Evolutionary conservation across 2,113 vertebrate species (phyloP).

Genomic region (Tautogolabrus adspersus): DNA sequence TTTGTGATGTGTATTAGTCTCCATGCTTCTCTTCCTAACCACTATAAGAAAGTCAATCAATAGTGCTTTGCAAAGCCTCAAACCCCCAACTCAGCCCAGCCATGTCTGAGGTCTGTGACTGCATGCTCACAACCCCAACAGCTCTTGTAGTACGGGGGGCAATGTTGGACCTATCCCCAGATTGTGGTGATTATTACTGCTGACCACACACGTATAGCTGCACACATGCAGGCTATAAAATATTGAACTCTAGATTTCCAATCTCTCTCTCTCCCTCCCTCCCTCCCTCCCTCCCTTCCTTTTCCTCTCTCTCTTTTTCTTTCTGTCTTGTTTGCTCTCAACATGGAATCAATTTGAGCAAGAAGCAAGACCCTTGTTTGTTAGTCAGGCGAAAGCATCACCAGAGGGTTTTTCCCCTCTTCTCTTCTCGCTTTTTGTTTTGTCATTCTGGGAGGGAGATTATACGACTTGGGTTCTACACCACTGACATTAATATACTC

Average conservation of each 20-base stretch:
- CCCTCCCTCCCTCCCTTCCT: too few species aligned
- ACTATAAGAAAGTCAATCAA: slow-evolving; percentile 46
- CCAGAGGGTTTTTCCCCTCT: slow-evolving; percentile 55
- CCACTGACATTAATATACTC: slow-evolving; percentile 63
- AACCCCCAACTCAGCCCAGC: slow-evolving; percentile 13
- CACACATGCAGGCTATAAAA: slow-evolving; percentile 73
- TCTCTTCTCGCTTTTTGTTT: slow-evolving; percentile 40
- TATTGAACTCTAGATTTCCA: slow-evolving; percentile 54
- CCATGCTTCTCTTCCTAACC: slow-evolving; percentile 24
- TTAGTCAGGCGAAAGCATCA: slow-evolving; percentile 62
- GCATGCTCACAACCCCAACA: slow-evolving; percentile 46
- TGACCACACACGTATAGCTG: slow-evolving; percentile 76
- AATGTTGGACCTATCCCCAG: slow-evolving; percentile 64
- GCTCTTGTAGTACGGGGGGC: slow-evolving; percentile 46
- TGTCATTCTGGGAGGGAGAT: slow-evolving; percentile 51
- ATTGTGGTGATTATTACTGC: slow-evolving; percentile 65
- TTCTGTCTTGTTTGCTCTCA: slow-evolving; percentile 62
- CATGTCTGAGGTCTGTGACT: slow-evolving; percentile 49
- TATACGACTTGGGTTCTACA: slow-evolving; percentile 56
- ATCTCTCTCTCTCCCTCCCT: slow-evolving; percentile 12
- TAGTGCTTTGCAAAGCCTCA: slow-evolving; percentile 31
- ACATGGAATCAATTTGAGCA: slow-evolving; percentile 74
- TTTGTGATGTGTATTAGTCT: slow-evolving; percentile 15
- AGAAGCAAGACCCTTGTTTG: slow-evolving; percentile 70
- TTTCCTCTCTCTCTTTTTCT: not conserved